Base-by-base conservation (phyloP, 2,113 vertebrate species). In the Varanus salvator region DNA sequence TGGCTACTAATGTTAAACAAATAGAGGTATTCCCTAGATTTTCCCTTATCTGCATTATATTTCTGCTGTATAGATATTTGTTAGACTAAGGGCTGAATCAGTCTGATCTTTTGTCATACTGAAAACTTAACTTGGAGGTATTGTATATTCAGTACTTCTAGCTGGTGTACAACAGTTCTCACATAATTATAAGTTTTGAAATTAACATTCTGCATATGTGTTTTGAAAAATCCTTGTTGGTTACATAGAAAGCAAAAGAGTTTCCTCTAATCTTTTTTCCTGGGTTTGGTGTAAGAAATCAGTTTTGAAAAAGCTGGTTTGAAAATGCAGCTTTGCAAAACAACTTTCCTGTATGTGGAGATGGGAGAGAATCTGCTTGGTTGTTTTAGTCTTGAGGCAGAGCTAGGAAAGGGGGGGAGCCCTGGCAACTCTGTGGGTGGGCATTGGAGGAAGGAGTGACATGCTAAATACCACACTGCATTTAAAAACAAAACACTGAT, bases 371-470 rank as follows among this genome's bases (percentile, higher is more conserved):
- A 48, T 5, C 25, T 91, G 80, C 21, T 50, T 87, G 6, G 93
- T 95, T 94, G 76, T 94, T 78, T 95, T 91, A 38, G 44, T 74
- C 0, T 90, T 71, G 90, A 88, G 54, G 5, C 77, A 64, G 80
- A 85, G 57, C 60, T 76, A 86, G 9, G 75, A 88, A 25, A 17
- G 72, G 85, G 81, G 88, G 76, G 87, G 94, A 87, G 89, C 64
- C 3, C 76, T 86, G 85, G 69, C 78, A 64, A 77, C 93, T 95
- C 83, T 76, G 95, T 89, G 88, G 90, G 88, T 95, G 93, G 90
- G 69, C 92, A 93, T 82, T 54, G 15, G 1, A 44, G 84, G 75
- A 87, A 94, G 88, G 84, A 90, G 25, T 74, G 89, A 50, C 54
- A 71, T 0, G 3, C 0, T 72, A 88, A 1, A 44, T 90, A 86